phyloP scores from a whole-genome alignment of 2,797 vertebrate genomes.

The Chiroxiphia lanceolata region DNA sequence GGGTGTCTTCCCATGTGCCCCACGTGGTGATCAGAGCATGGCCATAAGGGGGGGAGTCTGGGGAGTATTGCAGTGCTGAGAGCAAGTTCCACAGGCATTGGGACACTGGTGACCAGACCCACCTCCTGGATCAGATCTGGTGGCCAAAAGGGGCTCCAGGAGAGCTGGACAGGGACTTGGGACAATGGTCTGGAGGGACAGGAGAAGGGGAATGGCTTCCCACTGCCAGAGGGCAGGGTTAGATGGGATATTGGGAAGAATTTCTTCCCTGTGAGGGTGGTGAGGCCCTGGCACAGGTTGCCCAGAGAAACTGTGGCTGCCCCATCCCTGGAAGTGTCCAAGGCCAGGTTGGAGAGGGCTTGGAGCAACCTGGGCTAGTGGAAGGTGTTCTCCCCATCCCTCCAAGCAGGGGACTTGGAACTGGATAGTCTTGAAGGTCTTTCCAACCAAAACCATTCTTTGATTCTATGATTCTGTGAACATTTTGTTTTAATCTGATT shows the following conservation, averaged over 20 bases:
- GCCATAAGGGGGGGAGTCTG: background rate
- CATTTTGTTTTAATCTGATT: background rate
- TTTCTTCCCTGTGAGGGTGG: rapidly evolving
- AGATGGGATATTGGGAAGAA: background rate
- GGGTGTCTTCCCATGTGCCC: background rate
- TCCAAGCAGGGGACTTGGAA: background rate
- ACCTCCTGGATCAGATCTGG: background rate
- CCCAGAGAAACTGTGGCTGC: background rate
- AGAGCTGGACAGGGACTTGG: background rate
- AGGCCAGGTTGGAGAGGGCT: background rate
- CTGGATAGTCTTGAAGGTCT: background rate
- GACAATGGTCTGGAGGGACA: rapidly evolving
- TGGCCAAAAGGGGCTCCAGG: background rate
- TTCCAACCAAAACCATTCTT: background rate
- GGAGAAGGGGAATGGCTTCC: background rate
- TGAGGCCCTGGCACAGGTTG: no score
- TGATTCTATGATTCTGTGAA: background rate
- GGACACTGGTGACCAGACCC: background rate
- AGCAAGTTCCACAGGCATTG: background rate
- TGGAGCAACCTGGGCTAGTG: background rate
- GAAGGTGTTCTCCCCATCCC: background rate
- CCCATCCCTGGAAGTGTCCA: background rate
- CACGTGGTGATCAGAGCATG: background rate
- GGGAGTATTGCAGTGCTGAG: background rate
- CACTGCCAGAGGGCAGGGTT: background rate